Evolutionary conservation across 2,888 invertebrate genomes (phyloP), one percentile per base, ranked within the genome.

Genomic region (Acrobeloides nanus): DNA sequence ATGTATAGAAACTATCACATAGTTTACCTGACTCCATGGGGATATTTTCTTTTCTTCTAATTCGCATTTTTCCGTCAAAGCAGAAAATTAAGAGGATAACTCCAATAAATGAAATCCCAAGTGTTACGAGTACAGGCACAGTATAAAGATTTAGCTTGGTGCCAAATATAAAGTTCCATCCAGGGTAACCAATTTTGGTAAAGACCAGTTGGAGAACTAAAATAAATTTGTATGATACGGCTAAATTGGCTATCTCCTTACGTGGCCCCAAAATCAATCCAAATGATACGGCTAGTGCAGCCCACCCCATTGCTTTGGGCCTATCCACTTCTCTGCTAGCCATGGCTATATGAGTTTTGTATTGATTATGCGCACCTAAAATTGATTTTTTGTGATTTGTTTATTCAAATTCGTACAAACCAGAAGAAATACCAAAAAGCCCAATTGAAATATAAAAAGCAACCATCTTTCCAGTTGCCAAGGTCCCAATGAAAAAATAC

Each of bases 111-210:
- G 62, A 57, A 24, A 66, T 61, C 34, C 57, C 40, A 35, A 64
- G 61, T 4, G 62, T 55, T 3, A 61, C 41, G 33, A 59, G 46
- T 34, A 64, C 56, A 6, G 64, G 64, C 0, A 62, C 61, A 2
- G 64, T 66, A 45, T 61, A 64, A 15, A 64, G 48, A 39, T 59
- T 57, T 41, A 62, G 51, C 20, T 57, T 51, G 25, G 51, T 48
- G 24, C 54, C 43, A 1, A 52, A 46, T 12, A 54, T 20, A n/a
- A 64, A 38, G 6, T 52, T 41, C 25, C 42, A 46, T 4, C 64
- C 64, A 0, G 64, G 64, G 34, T 61, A 64, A 6, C 48, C 50
- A 24, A 64, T 55, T 7, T 44, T 45, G 4, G 64, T 55, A 43
- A 64, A 64, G 0, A 46, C 46, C 35, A 64, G 41, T 45, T 64